phyloP scores from a whole-genome alignment of 1,140 invertebrate genomes.

The Caenorhabditis briggsae region DNA sequence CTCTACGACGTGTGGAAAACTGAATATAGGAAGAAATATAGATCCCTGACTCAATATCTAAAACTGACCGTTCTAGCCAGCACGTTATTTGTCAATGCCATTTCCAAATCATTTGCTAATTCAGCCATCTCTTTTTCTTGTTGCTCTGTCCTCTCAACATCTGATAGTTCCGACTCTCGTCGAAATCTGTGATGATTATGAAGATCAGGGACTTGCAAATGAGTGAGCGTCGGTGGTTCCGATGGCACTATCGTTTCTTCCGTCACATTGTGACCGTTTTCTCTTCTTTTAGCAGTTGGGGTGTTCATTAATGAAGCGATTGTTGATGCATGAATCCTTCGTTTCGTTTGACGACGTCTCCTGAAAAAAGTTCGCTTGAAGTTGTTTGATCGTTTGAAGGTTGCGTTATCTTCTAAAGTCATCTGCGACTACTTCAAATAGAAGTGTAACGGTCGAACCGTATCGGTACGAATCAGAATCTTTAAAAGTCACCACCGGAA shows the following conservation, averaged over 20 bases:
- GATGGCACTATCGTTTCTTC: conserved; percentile 57
- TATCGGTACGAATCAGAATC: background rate
- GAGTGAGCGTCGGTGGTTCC: background rate
- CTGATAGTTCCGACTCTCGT: conserved; percentile 36
- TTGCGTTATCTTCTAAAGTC: background rate
- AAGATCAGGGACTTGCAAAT: conserved; percentile 5
- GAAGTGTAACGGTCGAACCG: background rate
- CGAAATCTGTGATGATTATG: conserved; percentile 30
- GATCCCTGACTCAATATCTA: background rate
- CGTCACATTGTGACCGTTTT: conserved; percentile 45
- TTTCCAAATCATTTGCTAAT: conserved; percentile 54
- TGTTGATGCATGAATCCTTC: conserved; percentile 58
- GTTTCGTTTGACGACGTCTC: conserved; percentile 38
- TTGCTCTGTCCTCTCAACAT: conserved; percentile 65
- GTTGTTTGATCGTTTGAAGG: background rate
- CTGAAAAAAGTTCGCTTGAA: background rate
- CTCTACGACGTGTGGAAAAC: conserved; percentile 71
- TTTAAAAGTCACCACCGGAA: background rate
- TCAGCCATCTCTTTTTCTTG: conserved; percentile 68
- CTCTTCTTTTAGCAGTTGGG: conserved; percentile 30
- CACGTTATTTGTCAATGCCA: conserved; percentile 67
- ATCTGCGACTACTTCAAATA: background rate
- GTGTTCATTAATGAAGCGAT: conserved; percentile 58
- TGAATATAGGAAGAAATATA: conserved; percentile 45
- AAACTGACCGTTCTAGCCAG: conserved; percentile 69